A percentile compares a stretch with the other conserved stretches of the same genome.
These are phyloP conservation scores for Junonia oenone DNA, from an alignment of 2,888 invertebrate species.

Conservation along the genomic window DNA sequence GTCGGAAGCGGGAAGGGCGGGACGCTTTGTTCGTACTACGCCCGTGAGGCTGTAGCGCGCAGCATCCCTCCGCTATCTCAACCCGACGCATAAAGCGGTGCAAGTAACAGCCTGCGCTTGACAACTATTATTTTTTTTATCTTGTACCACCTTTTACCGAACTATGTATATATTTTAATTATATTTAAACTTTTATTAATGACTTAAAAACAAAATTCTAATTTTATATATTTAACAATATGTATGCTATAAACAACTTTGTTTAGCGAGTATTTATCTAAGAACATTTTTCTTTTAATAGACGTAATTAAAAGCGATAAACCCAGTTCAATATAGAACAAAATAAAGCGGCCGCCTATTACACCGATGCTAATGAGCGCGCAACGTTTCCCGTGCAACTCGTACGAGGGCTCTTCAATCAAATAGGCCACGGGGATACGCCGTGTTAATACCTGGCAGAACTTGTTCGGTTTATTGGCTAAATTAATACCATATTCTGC, in stretches of 20 bases:
- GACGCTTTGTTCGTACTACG: constrained; percentile 72
- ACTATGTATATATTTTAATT: neutral
- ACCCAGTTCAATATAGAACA: constrained; percentile 16
- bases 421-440: constrained; percentile 31
- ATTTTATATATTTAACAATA: too few species aligned
- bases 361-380: constrained; percentile 29
- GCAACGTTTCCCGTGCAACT: constrained; percentile 23
- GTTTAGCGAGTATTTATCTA: too few species aligned
- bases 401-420: constrained; percentile 19
- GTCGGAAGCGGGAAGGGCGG: constrained; percentile 59
- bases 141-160: constrained; percentile 2
- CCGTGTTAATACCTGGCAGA: constrained; percentile 17
- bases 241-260: too few species aligned
- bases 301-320: neutral
- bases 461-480: constrained; percentile 7
- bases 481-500: neutral
- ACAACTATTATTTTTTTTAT: constrained; percentile 17
- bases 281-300: neutral
- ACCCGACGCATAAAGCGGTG: constrained; percentile 22
- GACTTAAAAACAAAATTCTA: too few species aligned
- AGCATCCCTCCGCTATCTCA: constrained; percentile 53
- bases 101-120: constrained; percentile 19
- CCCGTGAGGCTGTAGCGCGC: constrained; percentile 71
- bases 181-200: neutral
- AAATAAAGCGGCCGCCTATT: constrained; percentile 23